These are phyloP conservation scores for Ochropleura leucogaster DNA, from an alignment of 2,888 invertebrate genomes.

Conservation along the genomic window DNA sequence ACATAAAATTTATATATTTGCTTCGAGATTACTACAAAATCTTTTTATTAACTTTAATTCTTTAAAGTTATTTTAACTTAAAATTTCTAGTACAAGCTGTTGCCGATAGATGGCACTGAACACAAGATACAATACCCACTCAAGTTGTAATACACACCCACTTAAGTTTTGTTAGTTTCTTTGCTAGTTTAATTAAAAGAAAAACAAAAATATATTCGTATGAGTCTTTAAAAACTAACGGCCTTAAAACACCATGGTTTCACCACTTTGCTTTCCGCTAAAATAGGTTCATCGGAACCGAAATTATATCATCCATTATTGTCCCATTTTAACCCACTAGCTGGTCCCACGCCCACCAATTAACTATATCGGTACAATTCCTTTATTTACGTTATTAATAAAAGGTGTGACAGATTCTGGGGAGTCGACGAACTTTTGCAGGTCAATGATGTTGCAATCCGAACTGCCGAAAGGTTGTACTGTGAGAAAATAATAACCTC, in stretches of 20 bases:
- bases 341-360: constrained; percentile 30
- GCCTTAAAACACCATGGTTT: background rate
- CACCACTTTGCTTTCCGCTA: background rate
- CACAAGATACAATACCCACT: too few relatives aligned
- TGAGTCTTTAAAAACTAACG: background rate
- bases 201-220: background rate
- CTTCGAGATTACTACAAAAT: too few relatives aligned
- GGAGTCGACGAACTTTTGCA: constrained; percentile 36
- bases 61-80: background rate
- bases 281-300: background rate
- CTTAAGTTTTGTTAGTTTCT: background rate
- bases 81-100: background rate
- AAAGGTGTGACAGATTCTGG: constrained; percentile 13
- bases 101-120: constrained; percentile 29
- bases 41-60: background rate
- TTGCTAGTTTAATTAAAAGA: background rate
- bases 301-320: background rate
- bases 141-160: background rate
- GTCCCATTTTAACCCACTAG: constrained; percentile 20
- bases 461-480: background rate
- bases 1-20: too few relatives aligned
- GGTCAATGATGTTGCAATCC: constrained; percentile 36
- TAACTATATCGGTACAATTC: constrained; percentile 25
- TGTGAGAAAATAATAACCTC: background rate
- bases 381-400: constrained; percentile 28